Percentiles rank a stretch among this genome's conserved stretches.
Conservation (phyloP, 2,888 invertebrate species). For the Brenthis daphne region DNA sequence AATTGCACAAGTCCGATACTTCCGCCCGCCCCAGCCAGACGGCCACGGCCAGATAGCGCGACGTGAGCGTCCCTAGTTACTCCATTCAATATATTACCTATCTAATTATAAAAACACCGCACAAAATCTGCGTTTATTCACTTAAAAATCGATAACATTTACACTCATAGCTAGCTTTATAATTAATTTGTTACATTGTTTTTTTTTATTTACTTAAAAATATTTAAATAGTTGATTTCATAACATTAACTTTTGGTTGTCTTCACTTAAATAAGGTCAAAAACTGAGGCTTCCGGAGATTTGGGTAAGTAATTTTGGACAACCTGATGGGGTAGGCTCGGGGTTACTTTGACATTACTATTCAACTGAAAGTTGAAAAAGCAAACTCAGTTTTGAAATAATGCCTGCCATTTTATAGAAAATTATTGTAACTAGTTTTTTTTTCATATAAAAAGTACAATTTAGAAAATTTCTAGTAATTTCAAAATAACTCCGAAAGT, state of each 20-base stretch:
- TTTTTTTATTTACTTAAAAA: slow-evolving; percentile 75
- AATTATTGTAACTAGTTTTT: slow-evolving; percentile 7
- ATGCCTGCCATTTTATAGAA: slow-evolving; percentile 11
- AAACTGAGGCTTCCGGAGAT: slow-evolving; percentile 69
- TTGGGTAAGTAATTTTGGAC: slow-evolving; percentile 49
- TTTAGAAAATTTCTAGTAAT: slow-evolving; percentile 20
- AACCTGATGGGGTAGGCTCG: slow-evolving; percentile 52
- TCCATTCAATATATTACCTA: slow-evolving; percentile 83
- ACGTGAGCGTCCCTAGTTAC: slow-evolving; percentile 67
- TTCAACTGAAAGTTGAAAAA: slow-evolving; percentile 10
- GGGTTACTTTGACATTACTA: slow-evolving; percentile 43
- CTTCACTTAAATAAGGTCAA: slow-evolving; percentile 73
- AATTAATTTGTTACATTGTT: slow-evolving; percentile 81
- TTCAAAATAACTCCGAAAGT: slow-evolving; percentile 36
- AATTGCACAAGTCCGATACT: slow-evolving; percentile 81
- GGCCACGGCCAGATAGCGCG: slow-evolving; percentile 51
- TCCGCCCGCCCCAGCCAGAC: slow-evolving; percentile 59
- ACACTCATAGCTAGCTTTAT: slow-evolving; percentile 82
- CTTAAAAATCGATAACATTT: slow-evolving; percentile 82
- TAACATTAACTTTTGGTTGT: slow-evolving; percentile 82
- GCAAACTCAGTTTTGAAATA: slow-evolving; percentile 11
- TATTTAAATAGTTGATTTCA: slow-evolving; percentile 80
- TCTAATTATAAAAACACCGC: slow-evolving; percentile 83
- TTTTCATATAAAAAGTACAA: slow-evolving; percentile 22
- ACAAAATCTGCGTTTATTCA: slow-evolving; percentile 80